These are phyloP conservation scores for Arctopsyche grandis DNA, from an alignment of 1,140 invertebrate species.

Conservation along the genomic window DNA sequence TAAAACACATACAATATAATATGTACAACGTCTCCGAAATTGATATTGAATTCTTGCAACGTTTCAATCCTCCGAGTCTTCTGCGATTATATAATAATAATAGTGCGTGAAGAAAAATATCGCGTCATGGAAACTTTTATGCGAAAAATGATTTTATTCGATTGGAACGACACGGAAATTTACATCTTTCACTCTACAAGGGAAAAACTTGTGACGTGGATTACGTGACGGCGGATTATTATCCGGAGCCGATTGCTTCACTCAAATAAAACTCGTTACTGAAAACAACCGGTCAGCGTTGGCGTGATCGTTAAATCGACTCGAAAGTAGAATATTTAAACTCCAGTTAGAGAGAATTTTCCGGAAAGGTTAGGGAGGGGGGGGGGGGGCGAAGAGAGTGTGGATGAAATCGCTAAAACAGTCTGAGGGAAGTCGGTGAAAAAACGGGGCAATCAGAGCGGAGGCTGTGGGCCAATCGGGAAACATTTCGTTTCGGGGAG, in stretches of 20 bases:
- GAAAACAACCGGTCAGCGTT: background rate
- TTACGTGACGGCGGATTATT: background rate
- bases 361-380: too few relatives aligned
- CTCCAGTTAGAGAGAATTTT: background rate
- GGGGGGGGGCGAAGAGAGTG: too few relatives aligned
- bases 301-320: background rate
- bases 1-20: background rate
- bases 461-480: background rate
- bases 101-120: too few relatives aligned
- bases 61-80: slow-evolving; percentile 22
- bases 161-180: too few relatives aligned
- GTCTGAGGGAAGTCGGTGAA: too few relatives aligned
- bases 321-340: background rate
- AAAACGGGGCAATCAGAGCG: too few relatives aligned
- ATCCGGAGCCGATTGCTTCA: background rate
- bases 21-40: slow-evolving; percentile 2
- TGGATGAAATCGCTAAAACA: too few relatives aligned
- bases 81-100: background rate
- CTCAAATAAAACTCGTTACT: background rate
- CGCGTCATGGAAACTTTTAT: too few relatives aligned
- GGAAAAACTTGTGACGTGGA: background rate
- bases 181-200: too few relatives aligned
- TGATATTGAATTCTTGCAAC: slow-evolving; percentile 35
- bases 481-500: background rate
- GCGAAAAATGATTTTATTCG: too few relatives aligned